Conservation (phyloP, 2,113 vertebrate species). For the Indri indri region DNA sequence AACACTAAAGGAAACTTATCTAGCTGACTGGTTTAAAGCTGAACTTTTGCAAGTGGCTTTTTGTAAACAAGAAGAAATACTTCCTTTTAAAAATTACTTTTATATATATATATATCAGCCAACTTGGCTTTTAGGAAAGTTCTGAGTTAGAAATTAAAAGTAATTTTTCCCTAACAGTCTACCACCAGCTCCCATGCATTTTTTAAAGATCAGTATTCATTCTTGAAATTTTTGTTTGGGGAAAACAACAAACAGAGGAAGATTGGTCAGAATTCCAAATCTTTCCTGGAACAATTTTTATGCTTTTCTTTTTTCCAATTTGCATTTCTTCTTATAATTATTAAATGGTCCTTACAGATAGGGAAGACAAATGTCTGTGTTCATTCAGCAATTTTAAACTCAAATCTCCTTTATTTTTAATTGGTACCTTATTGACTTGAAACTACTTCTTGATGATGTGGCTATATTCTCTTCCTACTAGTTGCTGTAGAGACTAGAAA, state of each 20-base stretch:
- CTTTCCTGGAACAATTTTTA: neutral
- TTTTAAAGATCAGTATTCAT: neutral
- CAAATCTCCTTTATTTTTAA: neutral
- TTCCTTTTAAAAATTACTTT: no score
- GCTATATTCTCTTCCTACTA: neutral
- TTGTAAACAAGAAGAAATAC: no score
- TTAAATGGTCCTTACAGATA: neutral
- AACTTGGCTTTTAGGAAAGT: no score
- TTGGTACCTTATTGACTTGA: neutral
- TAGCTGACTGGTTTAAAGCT: neutral
- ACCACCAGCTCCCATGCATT: neutral
- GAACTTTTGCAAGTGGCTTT: neutral
- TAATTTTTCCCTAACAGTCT: neutral
- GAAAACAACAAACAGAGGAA: neutral
- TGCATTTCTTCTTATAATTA: neutral
- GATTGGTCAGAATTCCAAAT: neutral
- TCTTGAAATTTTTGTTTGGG: neutral
- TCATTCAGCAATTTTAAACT: neutral
- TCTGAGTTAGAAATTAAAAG: conserved; percentile 15
- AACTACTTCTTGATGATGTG: neutral
- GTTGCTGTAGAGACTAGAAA: neutral
- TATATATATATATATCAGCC: no score
- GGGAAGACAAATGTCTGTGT: neutral
- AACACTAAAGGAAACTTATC: neutral
- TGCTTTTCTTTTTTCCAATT: neutral